phyloP scores from a whole-genome alignment of 92 coral and sea anemone species.

The Chrysogorgia sp. region DNA sequence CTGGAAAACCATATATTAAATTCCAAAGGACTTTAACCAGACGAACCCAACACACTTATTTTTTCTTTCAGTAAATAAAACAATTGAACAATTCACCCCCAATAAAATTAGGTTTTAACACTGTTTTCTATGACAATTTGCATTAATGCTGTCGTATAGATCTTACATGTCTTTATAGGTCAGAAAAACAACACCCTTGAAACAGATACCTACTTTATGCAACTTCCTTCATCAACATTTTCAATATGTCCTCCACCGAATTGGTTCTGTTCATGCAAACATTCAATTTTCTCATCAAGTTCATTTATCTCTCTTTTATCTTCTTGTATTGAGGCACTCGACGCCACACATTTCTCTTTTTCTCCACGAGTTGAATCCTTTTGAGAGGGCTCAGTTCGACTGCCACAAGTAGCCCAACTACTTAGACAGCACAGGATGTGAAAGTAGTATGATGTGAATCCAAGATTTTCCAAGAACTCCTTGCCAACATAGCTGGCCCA shows the following conservation, averaged over 20 bases:
- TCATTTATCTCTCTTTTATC: neutral
- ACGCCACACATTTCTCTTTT: neutral
- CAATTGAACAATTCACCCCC: no score
- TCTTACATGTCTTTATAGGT: no score
- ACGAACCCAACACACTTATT: no score
- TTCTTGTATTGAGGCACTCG: neutral
- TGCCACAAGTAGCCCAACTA: conserved; percentile 99
- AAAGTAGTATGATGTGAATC: conserved; percentile 79
- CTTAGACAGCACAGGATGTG: conserved; percentile 91
- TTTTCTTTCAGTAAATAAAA: no score
- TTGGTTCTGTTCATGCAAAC: neutral
- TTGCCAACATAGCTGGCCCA: conserved; percentile 98
- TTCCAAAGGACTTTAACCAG: no score
- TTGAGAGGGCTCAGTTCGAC: conserved; percentile 41
- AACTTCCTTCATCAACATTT: conserved; percentile 23
- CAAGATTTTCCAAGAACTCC: conserved; percentile 73
- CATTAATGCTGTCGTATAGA: no score
- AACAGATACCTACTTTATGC: conserved; percentile 20
- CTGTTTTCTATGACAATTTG: no score
- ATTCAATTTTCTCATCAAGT: neutral
- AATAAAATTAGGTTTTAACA: no score
- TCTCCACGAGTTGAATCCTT: neutral
- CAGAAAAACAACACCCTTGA: no score
- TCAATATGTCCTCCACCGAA: neutral
- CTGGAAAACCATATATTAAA: no score